Evolutionary conservation across 2,797 vertebrate genomes (phyloP), one percentile per base, ranked within the genome.

Genomic region (Oreochromis grahami): DNA sequence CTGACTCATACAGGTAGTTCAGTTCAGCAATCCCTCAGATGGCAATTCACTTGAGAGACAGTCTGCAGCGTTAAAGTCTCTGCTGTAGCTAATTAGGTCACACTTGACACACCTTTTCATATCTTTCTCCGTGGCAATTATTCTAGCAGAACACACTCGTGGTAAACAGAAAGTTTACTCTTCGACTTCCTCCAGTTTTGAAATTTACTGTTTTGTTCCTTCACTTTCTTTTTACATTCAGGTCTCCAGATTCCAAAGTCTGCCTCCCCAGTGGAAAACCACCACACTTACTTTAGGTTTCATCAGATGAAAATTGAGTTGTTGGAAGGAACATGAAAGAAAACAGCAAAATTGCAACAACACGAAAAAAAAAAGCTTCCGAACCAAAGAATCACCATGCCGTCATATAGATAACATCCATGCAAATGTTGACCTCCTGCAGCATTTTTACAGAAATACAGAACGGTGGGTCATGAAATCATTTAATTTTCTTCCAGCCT

Each of bases 61-160:
- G 53, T 84, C 24, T 86, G 84, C 77, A 68, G 78, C 29, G 55
- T 79, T 86, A 38, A 88, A 84, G 76, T 84, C 84, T 88, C 82
- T 85, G 81, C 90, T 87, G 79, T 19, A 51, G 90, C 84, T 92
- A 92, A 95, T 94, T 91, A 88, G 90, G 87, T 86, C 92, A 90
- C 84, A 87, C 84, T 83, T 87, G 84, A 88, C 88, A 87, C 86
- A 87, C 78, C 89, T 88, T 87, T 83, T 80, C 43, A 65, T 70
- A 36, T 87, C 60, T 77, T 79, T 88, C 80, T 86, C 24, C 24
- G 34, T 65, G 76, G 65, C 77, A 89, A 85, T 87, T 91, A 87
- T 91, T 85, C 85, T 19, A 72, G 72, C 78, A 80, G 83, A 84
- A 82, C 78, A 87, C 65, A 86, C 32, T 83, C 48, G 21, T 74